Percentiles rank a stretch among this genome's conserved stretches.
Conservation (phyloP, 1,140 invertebrate species). For the Colletes gigas region DNA sequence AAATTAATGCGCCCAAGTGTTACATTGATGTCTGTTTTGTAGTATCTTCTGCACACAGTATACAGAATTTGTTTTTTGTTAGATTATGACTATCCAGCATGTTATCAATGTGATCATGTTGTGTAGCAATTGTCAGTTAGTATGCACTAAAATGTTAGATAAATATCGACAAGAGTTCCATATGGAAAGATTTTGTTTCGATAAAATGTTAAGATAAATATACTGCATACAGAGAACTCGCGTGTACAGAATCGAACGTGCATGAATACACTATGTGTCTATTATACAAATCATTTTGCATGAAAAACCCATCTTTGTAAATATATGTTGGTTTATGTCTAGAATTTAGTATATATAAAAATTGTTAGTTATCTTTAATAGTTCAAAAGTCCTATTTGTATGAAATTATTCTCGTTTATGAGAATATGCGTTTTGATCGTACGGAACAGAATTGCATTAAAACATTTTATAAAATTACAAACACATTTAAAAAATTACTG, state of each 20-base stretch:
- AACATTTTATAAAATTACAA: conserved; percentile 25
- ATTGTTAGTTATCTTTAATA: background rate
- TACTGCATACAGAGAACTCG: background rate
- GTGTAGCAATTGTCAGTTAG: conserved; percentile 3
- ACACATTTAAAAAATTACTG: conserved; percentile 20
- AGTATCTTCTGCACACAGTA: background rate
- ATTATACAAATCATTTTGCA: background rate
- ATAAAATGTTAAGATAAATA: background rate
- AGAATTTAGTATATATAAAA: background rate
- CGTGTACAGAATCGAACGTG: background rate
- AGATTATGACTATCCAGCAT: conserved; percentile 22
- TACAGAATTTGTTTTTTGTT: conserved; percentile 9
- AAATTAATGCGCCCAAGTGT: background rate
- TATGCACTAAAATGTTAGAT: conserved; percentile 1
- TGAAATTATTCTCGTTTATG: background rate
- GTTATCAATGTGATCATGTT: conserved; percentile 7
- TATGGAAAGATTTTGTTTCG: background rate
- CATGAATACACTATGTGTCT: conserved; percentile 11
- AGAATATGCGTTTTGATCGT: background rate
- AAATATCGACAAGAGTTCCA: background rate
- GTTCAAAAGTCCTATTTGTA: background rate
- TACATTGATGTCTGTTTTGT: conserved; percentile 1
- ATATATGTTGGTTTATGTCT: conserved; percentile 18
- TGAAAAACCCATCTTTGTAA: background rate
- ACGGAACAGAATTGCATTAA: background rate